These are phyloP conservation scores for Callyntrura guangdongensis DNA, from an alignment of 2,888 invertebrate species.

Conservation along the genomic window DNA sequence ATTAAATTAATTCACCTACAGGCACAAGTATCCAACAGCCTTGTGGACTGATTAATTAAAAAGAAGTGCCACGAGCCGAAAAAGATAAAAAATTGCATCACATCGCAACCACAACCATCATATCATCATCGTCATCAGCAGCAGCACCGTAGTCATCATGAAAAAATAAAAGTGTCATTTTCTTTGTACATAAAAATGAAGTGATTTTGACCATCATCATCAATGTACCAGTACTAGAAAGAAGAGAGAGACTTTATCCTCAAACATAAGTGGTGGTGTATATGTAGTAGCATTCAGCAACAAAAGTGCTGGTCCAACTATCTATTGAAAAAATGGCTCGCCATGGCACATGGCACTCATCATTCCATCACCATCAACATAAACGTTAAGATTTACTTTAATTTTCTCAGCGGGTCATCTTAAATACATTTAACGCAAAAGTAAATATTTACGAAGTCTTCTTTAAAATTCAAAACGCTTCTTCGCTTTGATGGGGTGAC, in stretches of 20 bases:
- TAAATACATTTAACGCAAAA: background rate
- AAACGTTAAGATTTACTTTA: conserved; percentile 37
- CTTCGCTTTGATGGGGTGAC: conserved; percentile 8
- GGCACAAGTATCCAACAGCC: conserved; percentile 8
- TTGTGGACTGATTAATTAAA: conserved; percentile 53
- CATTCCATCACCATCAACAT: background rate
- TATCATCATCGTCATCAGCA: background rate
- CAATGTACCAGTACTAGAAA: background rate
- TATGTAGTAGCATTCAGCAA: background rate
- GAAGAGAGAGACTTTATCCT: background rate
- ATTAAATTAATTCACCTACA: conserved; percentile 56
- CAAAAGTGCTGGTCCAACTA: conserved; percentile 24
- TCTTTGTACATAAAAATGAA: conserved; percentile 19
- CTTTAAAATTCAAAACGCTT: background rate
- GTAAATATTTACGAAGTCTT: conserved; percentile 39
- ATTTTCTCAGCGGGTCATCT: conserved; percentile 46
- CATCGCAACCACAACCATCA: no score
- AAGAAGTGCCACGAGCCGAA: conserved; percentile 43
- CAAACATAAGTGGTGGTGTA: background rate
- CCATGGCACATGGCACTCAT: background rate
- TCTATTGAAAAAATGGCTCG: background rate
- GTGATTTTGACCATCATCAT: conserved; percentile 29
- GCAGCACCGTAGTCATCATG: background rate
- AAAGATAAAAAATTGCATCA: conserved; percentile 25
- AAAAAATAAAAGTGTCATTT: conserved; percentile 55